Conservation (phyloP, 2,113 vertebrate species). For the Sorex araneus region DNA sequence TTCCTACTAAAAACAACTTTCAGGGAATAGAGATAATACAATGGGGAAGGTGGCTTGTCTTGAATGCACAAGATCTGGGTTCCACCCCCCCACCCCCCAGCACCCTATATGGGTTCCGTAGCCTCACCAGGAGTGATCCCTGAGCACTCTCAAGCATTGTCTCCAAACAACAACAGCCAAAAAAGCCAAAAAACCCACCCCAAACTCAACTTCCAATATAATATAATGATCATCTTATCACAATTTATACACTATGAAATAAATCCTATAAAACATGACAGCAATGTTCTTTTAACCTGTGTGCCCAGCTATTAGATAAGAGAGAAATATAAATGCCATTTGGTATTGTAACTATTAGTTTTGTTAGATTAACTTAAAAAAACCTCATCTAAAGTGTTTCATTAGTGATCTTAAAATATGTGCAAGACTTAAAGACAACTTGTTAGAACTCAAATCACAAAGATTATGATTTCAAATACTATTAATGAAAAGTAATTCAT, state of each 20-base stretch:
- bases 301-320: neutral
- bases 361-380: slow-evolving; percentile 57
- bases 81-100: too few relatives aligned
- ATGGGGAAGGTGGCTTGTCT: too few relatives aligned
- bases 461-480: slow-evolving; percentile 70
- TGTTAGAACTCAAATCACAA: slow-evolving; percentile 56
- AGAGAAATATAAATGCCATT: slow-evolving; percentile 34
- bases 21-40: too few relatives aligned
- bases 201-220: neutral
- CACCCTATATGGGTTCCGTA: too few relatives aligned
- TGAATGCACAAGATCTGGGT: too few relatives aligned
- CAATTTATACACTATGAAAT: neutral
- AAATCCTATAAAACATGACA: neutral
- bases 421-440: slow-evolving; percentile 42
- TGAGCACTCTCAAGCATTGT: too few relatives aligned
- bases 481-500: slow-evolving; percentile 80
- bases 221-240: neutral
- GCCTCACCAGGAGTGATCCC: too few relatives aligned
- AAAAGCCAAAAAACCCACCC: too few relatives aligned
- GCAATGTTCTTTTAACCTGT: slow-evolving; percentile 18
- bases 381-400: slow-evolving; percentile 47
- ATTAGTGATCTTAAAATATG: slow-evolving; percentile 55
- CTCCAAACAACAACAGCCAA: too few relatives aligned
- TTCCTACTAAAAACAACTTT: neutral
- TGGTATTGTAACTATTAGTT: slow-evolving; percentile 1